Evolutionary conservation across 2,113 vertebrate species (phyloP).

Genomic region (Lycaon pictus): DNA sequence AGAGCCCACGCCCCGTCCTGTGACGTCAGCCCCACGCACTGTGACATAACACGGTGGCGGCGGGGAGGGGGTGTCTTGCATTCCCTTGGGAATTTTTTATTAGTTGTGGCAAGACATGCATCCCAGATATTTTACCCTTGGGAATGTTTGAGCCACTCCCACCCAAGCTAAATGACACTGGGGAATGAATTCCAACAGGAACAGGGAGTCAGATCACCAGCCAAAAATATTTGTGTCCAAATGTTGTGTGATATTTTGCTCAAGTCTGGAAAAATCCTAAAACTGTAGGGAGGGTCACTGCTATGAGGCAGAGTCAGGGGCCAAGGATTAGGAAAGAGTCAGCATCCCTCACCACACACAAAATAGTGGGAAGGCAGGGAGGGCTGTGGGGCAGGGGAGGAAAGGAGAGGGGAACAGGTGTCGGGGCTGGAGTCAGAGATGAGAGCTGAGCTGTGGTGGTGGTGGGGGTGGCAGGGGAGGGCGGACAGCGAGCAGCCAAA

Average conservation of each 20-base stretch:
- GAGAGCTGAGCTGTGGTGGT: neutral
- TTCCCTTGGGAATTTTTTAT: conserved; percentile 33
- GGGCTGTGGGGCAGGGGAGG: accelerated
- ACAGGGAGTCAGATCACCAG: neutral
- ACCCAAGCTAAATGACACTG: neutral
- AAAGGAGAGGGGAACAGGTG: neutral
- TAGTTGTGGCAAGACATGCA: conserved; percentile 16
- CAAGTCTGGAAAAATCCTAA: conserved; percentile 23
- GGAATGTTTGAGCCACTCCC: conserved; percentile 21
- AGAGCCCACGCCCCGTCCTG: conserved; percentile 58
- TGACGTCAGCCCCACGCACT: conserved; percentile 67
- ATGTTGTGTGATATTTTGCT: conserved; percentile 8
- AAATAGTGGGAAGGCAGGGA: neutral
- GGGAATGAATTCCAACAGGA: neutral
- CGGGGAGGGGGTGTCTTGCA: neutral
- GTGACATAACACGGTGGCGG: conserved; percentile 54
- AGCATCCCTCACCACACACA: too few species aligned
- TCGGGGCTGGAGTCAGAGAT: neutral
- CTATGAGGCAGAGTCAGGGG: neutral
- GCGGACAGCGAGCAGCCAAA: neutral
- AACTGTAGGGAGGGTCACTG: neutral
- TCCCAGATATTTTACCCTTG: neutral
- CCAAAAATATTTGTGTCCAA: conserved; percentile 57
- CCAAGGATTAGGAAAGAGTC: neutral
- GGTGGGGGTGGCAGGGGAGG: neutral